Evolutionary conservation across 2,888 invertebrate genomes (phyloP).

Genomic region (Aspidiotus destructor): DNA sequence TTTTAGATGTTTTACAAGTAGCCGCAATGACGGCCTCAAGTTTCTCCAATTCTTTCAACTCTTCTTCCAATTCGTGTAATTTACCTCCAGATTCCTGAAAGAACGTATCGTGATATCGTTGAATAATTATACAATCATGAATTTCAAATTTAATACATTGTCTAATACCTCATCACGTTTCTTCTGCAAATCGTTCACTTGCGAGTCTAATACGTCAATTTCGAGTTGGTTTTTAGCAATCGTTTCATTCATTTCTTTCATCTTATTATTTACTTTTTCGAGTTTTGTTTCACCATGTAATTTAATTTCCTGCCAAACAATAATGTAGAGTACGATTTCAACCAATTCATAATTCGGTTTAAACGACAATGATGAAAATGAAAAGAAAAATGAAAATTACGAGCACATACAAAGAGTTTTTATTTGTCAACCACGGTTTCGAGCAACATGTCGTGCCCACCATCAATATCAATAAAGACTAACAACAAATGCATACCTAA

Average conservation of each 20-base stretch:
- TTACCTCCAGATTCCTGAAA: constrained; percentile 57
- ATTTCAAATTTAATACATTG: constrained; percentile 15
- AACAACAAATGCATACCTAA: too few relatives aligned
- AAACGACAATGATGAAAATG: not conserved
- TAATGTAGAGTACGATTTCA: not conserved
- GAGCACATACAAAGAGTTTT: too few relatives aligned
- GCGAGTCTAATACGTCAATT: constrained; percentile 48
- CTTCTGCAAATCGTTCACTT: constrained; percentile 42
- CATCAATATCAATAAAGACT: too few relatives aligned
- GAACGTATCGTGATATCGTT: constrained; percentile 16
- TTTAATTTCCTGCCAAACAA: constrained; percentile 1
- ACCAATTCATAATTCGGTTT: not conserved
- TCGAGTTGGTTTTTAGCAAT: constrained; percentile 51
- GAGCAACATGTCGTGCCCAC: too few relatives aligned
- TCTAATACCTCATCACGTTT: constrained; percentile 28
- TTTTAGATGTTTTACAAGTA: constrained; percentile 54
- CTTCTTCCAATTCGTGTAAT: constrained; percentile 54
- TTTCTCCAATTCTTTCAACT: constrained; percentile 55
- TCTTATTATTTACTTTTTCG: constrained; percentile 25
- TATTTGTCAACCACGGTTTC: too few relatives aligned
- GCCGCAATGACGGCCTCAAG: constrained; percentile 57
- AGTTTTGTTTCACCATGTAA: constrained; percentile 15
- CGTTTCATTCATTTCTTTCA: constrained; percentile 44
- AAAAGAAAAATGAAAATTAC: too few relatives aligned
- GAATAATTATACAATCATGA: constrained; percentile 11